A percentile compares a stretch with the other conserved stretches of the same genome.
Evolutionary conservation across 2,113 vertebrate species (phyloP).

Genomic region (Cyanoramphus novaezelandiae): DNA sequence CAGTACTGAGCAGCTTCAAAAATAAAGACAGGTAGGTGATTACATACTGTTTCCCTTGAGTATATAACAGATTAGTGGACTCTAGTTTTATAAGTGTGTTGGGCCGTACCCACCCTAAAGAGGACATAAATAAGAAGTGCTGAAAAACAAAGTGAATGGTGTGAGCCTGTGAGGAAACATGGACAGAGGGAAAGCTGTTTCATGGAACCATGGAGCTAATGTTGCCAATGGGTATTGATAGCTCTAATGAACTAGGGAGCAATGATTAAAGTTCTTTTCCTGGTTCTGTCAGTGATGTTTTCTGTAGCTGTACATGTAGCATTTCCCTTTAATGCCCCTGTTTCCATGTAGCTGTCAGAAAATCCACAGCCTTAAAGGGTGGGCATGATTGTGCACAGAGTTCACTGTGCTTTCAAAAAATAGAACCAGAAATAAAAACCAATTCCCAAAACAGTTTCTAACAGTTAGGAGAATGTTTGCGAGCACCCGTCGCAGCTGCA

Average conservation of each 20-base stretch:
- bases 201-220: not conserved
- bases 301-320: not conserved
- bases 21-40: not conserved
- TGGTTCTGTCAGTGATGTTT: not conserved
- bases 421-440: not conserved
- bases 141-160: not conserved
- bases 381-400: not conserved
- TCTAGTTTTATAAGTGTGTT: not conserved
- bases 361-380: not conserved
- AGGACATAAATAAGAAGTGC: not conserved
- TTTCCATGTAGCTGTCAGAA: not conserved
- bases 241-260: not conserved
- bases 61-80: not conserved
- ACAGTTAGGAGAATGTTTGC: not conserved
- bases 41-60: not conserved
- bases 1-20: not conserved
- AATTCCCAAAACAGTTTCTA: not conserved
- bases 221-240: rapidly evolving
- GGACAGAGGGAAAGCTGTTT: not conserved
- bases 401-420: not conserved
- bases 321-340: not conserved
- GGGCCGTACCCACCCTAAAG: not conserved
- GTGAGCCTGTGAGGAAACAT: not conserved
- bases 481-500: not conserved
- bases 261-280: not conserved